Evolutionary conservation across 1,140 invertebrate species (phyloP), one percentile per base, ranked within the genome.

Genomic region (Anastrepha obliqua): DNA sequence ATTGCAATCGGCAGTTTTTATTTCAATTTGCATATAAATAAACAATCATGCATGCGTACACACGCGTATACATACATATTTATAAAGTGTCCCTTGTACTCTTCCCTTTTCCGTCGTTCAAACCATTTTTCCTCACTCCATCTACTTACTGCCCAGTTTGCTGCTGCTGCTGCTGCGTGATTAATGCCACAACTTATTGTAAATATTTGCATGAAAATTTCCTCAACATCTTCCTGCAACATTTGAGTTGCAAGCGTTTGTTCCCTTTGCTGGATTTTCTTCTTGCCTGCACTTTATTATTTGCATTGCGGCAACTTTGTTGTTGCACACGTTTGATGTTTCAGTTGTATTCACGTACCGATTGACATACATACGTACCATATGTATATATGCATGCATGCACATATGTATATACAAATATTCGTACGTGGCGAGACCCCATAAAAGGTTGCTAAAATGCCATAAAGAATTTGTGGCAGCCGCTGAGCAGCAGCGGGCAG

Each of bases 371-470:
- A 67, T 9, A 13, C 74, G 20, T 13, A 29, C n/a, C 17, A 55
- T 55, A 8, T 11, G 11, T 55, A 55, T 55, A 3, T 55, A 55
- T 55, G 51, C 2, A 55, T 55, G 51, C 9, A 55, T 55, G 51
- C 9, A 55, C 5, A 7, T 55, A 55, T 55, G 51, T 55, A 55
- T 5, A 7, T 55, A 55, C 51, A 55, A 55, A 55, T 55, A 55
- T 55, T 55, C 51, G 9, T 55, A 55, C 51, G 11, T 42, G n/a
- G 47, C 74, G 17, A 81, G 74, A 81, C 74, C 74, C 74, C 74
- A 81, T 81, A 81, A 81, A 81, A 81, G 20, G 74, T 81, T 81
- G 74, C 74, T 81, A 81, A 81, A 81, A 81, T 81, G 74, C 74
- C 74, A 81, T 81, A 81, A 81, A 81, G 74, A 81, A 81, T 81